A percentile compares a stretch with the other conserved stretches of the same genome.
Evolutionary conservation across 2,113 vertebrate species (phyloP).

Genomic region (Datnioides undecimradiatus): DNA sequence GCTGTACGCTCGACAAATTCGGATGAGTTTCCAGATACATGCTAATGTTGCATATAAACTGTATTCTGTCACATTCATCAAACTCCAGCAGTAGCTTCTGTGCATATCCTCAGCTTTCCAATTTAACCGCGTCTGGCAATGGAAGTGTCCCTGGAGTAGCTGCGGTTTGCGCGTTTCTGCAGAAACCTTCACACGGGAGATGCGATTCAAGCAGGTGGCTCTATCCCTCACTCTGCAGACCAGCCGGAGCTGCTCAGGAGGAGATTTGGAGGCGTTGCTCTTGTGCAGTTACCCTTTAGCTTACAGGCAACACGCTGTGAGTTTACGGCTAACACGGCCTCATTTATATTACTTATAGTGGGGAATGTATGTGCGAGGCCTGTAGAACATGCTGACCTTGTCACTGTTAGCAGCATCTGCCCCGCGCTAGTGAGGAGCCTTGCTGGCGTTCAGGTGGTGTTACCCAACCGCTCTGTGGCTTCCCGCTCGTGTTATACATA

Average conservation of each 20-base stretch:
- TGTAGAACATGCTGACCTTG: constrained; percentile 85
- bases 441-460: constrained; percentile 62
- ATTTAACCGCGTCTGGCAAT: background rate
- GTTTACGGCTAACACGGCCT: constrained; percentile 78
- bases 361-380: constrained; percentile 70
- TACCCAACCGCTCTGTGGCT: constrained; percentile 43
- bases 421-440: constrained; percentile 53
- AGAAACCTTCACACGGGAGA: constrained; percentile 10
- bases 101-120: constrained; percentile 7
- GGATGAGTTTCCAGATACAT: constrained; percentile 48
- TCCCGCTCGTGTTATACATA: constrained; percentile 53
- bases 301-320: constrained; percentile 76
- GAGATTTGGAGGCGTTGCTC: constrained; percentile 71
- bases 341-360: constrained; percentile 85
- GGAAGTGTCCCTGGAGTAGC: background rate
- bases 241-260: constrained; percentile 57
- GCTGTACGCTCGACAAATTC: constrained; percentile 55
- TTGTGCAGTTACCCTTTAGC: constrained; percentile 79
- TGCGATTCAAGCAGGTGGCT: constrained; percentile 34
- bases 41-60: constrained; percentile 44
- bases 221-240: constrained; percentile 55
- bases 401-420: constrained; percentile 74
- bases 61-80: constrained; percentile 35
- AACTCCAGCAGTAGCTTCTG: background rate
- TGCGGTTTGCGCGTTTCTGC: constrained; percentile 6